phyloP scores from a whole-genome alignment of 2,888 invertebrate genomes.

The Cheiracanthium punctorium region DNA sequence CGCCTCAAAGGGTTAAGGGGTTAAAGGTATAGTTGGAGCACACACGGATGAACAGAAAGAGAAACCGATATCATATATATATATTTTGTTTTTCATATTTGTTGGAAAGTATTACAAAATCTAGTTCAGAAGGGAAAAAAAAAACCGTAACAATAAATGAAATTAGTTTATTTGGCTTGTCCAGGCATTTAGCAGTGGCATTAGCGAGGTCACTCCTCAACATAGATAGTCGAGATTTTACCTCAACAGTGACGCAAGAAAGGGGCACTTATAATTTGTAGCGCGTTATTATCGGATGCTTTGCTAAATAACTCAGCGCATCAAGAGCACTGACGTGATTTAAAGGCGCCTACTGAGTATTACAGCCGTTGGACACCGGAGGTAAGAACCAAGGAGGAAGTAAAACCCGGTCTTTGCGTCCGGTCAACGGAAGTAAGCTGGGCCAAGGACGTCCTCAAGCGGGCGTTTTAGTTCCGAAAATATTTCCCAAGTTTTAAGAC shows the following conservation, averaged over 20 bases:
- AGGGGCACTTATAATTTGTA: neutral
- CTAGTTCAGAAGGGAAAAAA: too few relatives aligned
- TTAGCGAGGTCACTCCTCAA: too few relatives aligned
- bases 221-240: neutral
- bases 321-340: neutral
- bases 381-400: slow-evolving; percentile 35
- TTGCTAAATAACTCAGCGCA: neutral
- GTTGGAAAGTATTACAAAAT: too few relatives aligned
- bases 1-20: too few relatives aligned
- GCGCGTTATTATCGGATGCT: neutral
- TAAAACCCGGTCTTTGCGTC: slow-evolving; percentile 24
- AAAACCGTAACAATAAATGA: too few relatives aligned
- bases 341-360: neutral
- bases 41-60: too few relatives aligned
- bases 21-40: too few relatives aligned
- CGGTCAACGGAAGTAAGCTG: slow-evolving; percentile 57
- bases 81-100: too few relatives aligned
- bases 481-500: slow-evolving; percentile 2
- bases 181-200: too few relatives aligned
- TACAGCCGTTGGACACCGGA: slow-evolving; percentile 2
- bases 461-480: slow-evolving; percentile 14
- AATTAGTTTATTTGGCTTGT: too few relatives aligned
- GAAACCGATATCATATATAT: too few relatives aligned
- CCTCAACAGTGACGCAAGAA: neutral
- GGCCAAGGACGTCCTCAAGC: slow-evolving; percentile 36